A percentile compares a stretch with the other conserved stretches of the same genome.
Evolutionary conservation across 2,113 vertebrate species (phyloP).

Genomic region (Caretta caretta): DNA sequence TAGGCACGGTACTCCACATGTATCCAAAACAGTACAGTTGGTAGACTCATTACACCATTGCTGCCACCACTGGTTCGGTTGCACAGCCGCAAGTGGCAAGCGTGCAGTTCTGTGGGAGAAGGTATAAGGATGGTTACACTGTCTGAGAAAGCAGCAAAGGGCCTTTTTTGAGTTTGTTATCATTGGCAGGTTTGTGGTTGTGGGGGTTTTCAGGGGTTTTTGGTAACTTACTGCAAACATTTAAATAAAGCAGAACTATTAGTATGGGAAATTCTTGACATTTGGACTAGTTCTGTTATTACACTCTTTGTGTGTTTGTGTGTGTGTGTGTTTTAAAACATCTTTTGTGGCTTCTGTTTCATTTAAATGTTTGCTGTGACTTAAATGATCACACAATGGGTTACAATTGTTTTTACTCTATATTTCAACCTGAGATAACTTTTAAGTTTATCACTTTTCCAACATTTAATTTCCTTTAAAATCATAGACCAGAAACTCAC

Average conservation of each 20-base stretch:
- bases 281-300: background rate
- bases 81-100: background rate
- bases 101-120: background rate
- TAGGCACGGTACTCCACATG: background rate
- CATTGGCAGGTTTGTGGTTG: too few relatives aligned
- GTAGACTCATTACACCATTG: background rate
- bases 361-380: too few relatives aligned
- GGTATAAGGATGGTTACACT: background rate
- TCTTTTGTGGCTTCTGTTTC: background rate
- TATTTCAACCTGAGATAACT: background rate
- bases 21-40: background rate
- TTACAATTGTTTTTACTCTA: background rate
- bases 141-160: background rate
- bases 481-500: background rate
- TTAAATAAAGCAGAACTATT: background rate
- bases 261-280: background rate
- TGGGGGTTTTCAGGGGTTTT: too few relatives aligned
- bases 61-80: background rate
- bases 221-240: background rate
- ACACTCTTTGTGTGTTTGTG: background rate
- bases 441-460: background rate
- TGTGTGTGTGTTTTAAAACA: background rate
- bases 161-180: background rate
- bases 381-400: background rate
- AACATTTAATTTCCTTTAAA: slow-evolving; percentile 1